These are phyloP conservation scores for Camponotus fellah DNA, from an alignment of 2,888 invertebrate genomes.

Conservation along the genomic window DNA sequence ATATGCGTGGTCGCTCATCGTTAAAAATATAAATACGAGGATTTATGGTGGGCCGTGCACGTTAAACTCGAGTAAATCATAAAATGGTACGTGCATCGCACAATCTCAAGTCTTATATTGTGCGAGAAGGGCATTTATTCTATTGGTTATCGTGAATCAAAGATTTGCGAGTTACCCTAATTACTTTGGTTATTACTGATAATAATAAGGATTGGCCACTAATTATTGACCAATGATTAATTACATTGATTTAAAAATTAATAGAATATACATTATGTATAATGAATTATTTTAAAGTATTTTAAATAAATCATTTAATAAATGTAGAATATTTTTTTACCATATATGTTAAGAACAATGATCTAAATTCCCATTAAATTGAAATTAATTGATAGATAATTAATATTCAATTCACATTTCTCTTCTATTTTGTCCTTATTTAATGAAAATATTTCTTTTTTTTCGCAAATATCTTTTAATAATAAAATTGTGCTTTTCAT, in stretches of 20 bases:
- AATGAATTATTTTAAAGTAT: too few relatives aligned
- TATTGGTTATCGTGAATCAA: slow-evolving; percentile 5
- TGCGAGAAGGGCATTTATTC: slow-evolving; percentile 3
- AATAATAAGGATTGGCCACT: slow-evolving; percentile 4
- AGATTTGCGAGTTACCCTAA: slow-evolving; percentile 3
- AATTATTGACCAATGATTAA: slow-evolving; percentile 29
- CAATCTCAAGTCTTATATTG: slow-evolving; percentile 19
- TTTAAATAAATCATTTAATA: too few relatives aligned
- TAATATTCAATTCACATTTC: background rate
- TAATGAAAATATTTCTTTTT: background rate
- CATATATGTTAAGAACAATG: background rate
- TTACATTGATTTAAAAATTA: background rate
- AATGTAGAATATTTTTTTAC: background rate
- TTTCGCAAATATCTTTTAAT: background rate
- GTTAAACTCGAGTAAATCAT: slow-evolving; percentile 42
- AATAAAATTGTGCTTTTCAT: background rate
- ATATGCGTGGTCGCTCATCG: slow-evolving; percentile 23
- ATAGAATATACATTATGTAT: too few relatives aligned
- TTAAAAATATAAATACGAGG: slow-evolving; percentile 36
- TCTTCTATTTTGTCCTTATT: background rate
- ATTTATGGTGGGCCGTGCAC: slow-evolving; percentile 27
- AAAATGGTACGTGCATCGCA: slow-evolving; percentile 12
- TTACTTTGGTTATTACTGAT: background rate
- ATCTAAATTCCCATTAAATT: background rate
- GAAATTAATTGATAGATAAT: slow-evolving; percentile 1